Conservation (phyloP, 2,113 vertebrate species). For the Chelonoidis abingdonii region DNA sequence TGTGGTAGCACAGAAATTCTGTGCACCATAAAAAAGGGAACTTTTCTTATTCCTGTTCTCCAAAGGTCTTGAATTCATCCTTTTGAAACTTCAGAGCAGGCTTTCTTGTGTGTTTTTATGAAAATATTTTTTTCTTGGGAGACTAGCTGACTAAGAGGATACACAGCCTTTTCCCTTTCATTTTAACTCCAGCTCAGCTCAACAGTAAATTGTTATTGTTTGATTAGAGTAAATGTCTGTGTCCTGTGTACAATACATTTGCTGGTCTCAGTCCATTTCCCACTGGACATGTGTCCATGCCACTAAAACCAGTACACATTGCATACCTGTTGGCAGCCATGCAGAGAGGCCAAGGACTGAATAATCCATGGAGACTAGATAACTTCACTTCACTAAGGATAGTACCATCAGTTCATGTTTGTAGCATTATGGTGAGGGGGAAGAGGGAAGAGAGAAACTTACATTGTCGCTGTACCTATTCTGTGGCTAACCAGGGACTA, state of each 20-base stretch:
- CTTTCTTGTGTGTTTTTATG: neutral
- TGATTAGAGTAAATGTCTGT: neutral
- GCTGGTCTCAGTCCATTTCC: neutral
- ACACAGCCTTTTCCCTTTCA: neutral
- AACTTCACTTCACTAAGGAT: neutral
- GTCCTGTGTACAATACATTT: neutral
- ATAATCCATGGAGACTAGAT: neutral
- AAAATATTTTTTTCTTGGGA: conserved; percentile 7
- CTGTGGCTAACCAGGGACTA: neutral
- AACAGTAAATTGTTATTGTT: neutral
- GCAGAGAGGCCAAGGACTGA: neutral
- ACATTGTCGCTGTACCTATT: neutral
- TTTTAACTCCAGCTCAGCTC: neutral
- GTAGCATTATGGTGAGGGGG: neutral
- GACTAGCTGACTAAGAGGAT: neutral
- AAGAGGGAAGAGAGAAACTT: accelerated
- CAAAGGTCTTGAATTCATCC: neutral
- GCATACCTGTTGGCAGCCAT: neutral
- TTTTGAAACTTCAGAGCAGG: neutral
- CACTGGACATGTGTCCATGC: neutral
- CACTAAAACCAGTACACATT: neutral
- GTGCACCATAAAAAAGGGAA: neutral
- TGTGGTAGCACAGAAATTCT: neutral
- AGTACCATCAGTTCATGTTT: neutral
- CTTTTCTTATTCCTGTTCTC: neutral